Conservation (phyloP, 2,113 vertebrate species). For the Gymnobelideus leadbeateri region DNA sequence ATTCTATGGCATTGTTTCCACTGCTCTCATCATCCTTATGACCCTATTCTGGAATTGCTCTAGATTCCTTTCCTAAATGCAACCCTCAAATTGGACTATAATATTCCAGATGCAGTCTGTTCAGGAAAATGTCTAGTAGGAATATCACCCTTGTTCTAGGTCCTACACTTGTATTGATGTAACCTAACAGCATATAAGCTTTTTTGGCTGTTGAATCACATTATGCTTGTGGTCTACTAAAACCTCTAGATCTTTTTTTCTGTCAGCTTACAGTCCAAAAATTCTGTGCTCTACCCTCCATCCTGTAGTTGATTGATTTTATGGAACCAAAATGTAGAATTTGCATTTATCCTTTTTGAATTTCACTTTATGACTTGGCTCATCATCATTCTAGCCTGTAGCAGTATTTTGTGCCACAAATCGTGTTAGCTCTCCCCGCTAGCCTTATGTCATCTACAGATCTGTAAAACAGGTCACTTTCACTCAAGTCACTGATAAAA, state of each 20-base stretch:
- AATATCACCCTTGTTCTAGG: not conserved
- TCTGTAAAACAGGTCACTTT: not conserved
- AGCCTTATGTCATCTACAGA: not conserved
- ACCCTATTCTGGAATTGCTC: not conserved
- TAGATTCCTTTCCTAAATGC: not conserved
- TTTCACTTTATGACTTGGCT: not conserved
- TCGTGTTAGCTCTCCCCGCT: too few species aligned
- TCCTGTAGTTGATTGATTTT: not conserved
- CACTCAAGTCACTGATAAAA: not conserved
- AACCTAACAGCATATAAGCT: not conserved
- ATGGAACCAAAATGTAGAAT: not conserved
- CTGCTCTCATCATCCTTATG: not conserved
- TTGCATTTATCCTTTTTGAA: not conserved
- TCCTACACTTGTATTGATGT: not conserved
- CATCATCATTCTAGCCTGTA: not conserved
- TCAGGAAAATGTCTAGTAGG: not conserved
- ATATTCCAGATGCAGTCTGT: not conserved
- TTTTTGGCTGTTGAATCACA: not conserved
- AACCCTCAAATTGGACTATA: not conserved
- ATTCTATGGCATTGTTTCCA: too few species aligned
- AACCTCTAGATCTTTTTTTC: too few species aligned
- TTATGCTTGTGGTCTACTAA: not conserved
- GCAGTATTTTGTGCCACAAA: not conserved
- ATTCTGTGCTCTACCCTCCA: not conserved
- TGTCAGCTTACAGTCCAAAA: not conserved